Evolutionary conservation across 2,113 vertebrate species (phyloP), one percentile per base, ranked within the genome.

Genomic region (Cebidichthys violaceus): DNA sequence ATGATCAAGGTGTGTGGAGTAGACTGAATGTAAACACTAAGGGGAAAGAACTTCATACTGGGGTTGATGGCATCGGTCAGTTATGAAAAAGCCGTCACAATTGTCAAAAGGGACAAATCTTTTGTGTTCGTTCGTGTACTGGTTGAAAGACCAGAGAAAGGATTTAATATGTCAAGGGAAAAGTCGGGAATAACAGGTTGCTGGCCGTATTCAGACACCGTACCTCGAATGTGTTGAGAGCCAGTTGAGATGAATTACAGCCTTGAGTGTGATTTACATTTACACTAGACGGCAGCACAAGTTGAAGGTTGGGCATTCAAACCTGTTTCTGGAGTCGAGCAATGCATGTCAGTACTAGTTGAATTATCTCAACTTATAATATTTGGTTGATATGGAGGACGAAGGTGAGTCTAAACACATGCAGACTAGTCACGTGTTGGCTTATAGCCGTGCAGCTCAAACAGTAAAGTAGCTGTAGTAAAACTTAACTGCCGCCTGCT

Each of bases 401-500:
- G 43, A 67, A 71, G 37, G 13, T 4, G 17, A 64, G 50, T 66
- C 27, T 20, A 3, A 69, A 22, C 47, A 31, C 24, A 18, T 72
- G 37, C 29, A 65, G n/a, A 22, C 29, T 10, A 64, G 43, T 59
- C 55, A 39, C 62, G 4, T 35, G 18, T 4, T 35, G 22, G n/a
- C 71, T 67, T 83, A 29, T 24, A 65, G 31, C 52, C 54, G 39
- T 47, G 59, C 52, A 35, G 70, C 60, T 77, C 22, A 79, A 66
- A 69, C 52, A 54, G 57, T 65, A 50, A 82, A 82, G 50, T 47
- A 59, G 62, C 22, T 4, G 20, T 29, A 55, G 41, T 81, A 79
- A 86, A 84, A 66, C 50, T 77, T 75, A 27, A 76, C 65, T 45
- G 55, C 27, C 22, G 45, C 66, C 64, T 88, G 17, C 27, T 43